These are phyloP conservation scores for Zaprionus africanus DNA, from an alignment of 1,140 invertebrate genomes.

Conservation along the genomic window DNA sequence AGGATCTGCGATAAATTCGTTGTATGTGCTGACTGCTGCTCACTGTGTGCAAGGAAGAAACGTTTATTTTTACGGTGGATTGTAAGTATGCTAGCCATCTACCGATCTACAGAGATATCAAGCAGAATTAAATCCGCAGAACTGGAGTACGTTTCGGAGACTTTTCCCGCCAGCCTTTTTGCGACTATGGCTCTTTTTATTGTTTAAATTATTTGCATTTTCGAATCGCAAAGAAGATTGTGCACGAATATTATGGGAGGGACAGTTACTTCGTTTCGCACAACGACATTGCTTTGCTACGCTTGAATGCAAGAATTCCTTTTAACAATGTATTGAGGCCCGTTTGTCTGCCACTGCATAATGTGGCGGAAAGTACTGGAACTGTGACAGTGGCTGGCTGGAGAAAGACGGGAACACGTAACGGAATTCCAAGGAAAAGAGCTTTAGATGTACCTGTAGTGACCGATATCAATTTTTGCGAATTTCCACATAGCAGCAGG, in stretches of 20 bases:
- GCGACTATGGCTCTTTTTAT: too few relatives aligned
- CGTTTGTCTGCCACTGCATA: not conserved
- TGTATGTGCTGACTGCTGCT: too few relatives aligned
- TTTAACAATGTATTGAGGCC: not conserved
- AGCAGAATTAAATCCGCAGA: too few relatives aligned
- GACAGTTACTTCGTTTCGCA: not conserved
- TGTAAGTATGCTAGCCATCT: too few relatives aligned
- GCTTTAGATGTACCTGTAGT: not conserved
- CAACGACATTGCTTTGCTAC: not conserved
- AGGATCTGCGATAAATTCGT: too few relatives aligned
- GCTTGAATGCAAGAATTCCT: not conserved
- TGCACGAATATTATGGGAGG: not conserved
- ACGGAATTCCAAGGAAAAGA: not conserved
- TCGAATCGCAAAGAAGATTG: not conserved
- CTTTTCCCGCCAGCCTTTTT: too few relatives aligned
- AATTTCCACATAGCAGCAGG: not conserved
- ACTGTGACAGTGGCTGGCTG: not conserved
- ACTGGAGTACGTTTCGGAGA: too few relatives aligned
- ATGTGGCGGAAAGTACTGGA: too few relatives aligned
- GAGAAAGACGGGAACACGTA: not conserved
- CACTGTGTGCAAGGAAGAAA: too few relatives aligned
- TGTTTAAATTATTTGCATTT: not conserved
- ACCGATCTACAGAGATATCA: too few relatives aligned
- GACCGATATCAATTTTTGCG: not conserved
- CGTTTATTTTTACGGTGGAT: too few relatives aligned